Conservation (phyloP, 2,113 vertebrate species). For the Leucoraja erinaceus region DNA sequence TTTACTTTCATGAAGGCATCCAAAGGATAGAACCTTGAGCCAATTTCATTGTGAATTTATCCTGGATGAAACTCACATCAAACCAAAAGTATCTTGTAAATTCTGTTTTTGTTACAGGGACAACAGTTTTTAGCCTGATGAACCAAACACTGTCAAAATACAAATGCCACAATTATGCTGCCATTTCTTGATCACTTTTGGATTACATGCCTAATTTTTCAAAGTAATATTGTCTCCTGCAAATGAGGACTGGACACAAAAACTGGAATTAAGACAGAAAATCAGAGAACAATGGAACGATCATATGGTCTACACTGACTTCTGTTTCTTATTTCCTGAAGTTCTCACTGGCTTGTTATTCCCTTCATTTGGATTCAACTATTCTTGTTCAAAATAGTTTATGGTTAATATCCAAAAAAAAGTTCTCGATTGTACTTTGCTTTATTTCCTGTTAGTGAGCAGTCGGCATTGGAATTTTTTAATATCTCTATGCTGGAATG, state of each 20-base stretch:
- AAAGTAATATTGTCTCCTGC: not conserved
- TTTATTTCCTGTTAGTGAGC: not conserved
- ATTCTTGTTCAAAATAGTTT: not conserved
- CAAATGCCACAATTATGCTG: not conserved
- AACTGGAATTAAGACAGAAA: too few relatives aligned
- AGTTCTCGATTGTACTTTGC: not conserved
- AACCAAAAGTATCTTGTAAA: not conserved
- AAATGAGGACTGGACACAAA: not conserved
- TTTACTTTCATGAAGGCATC: not conserved
- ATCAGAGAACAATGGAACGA: too few relatives aligned
- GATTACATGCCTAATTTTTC: not conserved
- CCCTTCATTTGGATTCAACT: not conserved
- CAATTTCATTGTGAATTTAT: not conserved
- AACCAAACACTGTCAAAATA: not conserved
- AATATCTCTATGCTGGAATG: not conserved
- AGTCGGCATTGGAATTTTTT: not conserved
- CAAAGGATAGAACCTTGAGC: not conserved
- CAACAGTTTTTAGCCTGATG: not conserved
- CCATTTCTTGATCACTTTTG: not conserved
- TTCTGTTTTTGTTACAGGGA: not conserved
- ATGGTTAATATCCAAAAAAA: not conserved
- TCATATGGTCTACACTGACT: too few relatives aligned
- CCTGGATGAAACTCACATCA: not conserved
- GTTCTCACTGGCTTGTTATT: not conserved
- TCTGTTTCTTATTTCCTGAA: too few relatives aligned